Base-by-base conservation (phyloP, 2,113 vertebrate species). In the Pelvicachromis taeniatus region DNA sequence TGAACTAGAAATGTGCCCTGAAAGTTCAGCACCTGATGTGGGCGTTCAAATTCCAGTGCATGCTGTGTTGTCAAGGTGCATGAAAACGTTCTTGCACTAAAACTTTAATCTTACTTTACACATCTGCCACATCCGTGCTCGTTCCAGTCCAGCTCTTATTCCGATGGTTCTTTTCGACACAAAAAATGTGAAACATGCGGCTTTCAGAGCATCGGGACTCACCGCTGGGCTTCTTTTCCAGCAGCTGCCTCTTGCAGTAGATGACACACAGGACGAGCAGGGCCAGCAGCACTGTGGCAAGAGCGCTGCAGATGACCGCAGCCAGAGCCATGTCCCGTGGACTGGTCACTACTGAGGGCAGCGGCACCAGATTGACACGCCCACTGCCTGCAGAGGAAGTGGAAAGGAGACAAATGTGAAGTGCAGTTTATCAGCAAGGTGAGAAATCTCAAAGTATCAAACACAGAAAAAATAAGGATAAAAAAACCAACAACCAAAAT, bases 141-240 rank as follows among this genome's bases (percentile, higher is more conserved):
- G 23, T 54, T 23, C 35, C 33, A 16, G 31, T 73, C 26, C 45
- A 13, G 26, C 26, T 75, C 70, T 75, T 52, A 75, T 52, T 52
- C 29, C 7, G 4, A 75, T 75, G 45, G 17, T 75, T 33, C 4
- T 70, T 68, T 82, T 42, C 5, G 13, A 50, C 14, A 55, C 9
- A n/a, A 17, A 56, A 77, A 83, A 65, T 14, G 29, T 68, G 11
- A 38, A 53, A 61, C 21, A 63, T 48, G 52, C 0, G 6, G 10
- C 7, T 9, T 50, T 50, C 21, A 58, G 26, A n/a, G 23, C 45
- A 55, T 55, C 17, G 5, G 7, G n/a, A 90, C 97, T 97, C 89
- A 98, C 98, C 97, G 61, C 95, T 97, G 92, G 97, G 97, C 55
- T 99, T 99, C 91, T 99, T 99, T 94, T 99, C 98, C 97, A 99